Base-by-base conservation (phyloP, 2,113 vertebrate species). In the Emydura subglobosa region DNA sequence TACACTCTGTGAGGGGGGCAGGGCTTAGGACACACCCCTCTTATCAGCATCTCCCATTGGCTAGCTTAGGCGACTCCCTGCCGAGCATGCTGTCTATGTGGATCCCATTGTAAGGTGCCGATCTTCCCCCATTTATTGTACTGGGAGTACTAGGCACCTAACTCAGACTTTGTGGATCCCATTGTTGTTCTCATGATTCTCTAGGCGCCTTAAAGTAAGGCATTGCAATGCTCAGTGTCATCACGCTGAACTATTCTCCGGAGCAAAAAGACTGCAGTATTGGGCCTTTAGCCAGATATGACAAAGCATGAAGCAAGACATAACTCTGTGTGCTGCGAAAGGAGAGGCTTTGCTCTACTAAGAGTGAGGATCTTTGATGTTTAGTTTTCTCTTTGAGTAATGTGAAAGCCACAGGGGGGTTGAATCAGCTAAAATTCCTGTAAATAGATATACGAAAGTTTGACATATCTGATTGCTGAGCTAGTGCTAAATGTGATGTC, bases 381-480 rank as follows among this genome's bases (percentile, higher is more conserved):
- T 85, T 83, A 85, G 47, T 47, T 24, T 94, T 88, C 55, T 93
- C 91, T 89, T 85, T 93, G n/a, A 91, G 51, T 86, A 78, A 78
- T 14, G 6, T 31, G 81, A 82, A n/a, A n/a, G 19, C 90, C 53
- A 31, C 5, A 83, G 27, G 44, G 42, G 83, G 1, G 25, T 89
- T 85, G 94, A 27, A 91, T 65, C 96, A 93, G 76, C 47, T 83
- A 79, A 14, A 96, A 95, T 87, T 79, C 59, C 47, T 81, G 42
- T 83, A 80, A 90, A 85, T 84, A 79, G 89, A 5, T 51, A 88
- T 74, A 91, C 57, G 68, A 91, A 91, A 95, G 24, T 76, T 90
- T 88, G 89, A 90, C 49, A 91, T 89, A 94, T 96, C 89, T 97
- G 89, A 80, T 76, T 93, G 50, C 78, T 91, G 31, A 81, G 79